phyloP scores from a whole-genome alignment of 2,113 vertebrate species.

The Rhineura floridana region DNA sequence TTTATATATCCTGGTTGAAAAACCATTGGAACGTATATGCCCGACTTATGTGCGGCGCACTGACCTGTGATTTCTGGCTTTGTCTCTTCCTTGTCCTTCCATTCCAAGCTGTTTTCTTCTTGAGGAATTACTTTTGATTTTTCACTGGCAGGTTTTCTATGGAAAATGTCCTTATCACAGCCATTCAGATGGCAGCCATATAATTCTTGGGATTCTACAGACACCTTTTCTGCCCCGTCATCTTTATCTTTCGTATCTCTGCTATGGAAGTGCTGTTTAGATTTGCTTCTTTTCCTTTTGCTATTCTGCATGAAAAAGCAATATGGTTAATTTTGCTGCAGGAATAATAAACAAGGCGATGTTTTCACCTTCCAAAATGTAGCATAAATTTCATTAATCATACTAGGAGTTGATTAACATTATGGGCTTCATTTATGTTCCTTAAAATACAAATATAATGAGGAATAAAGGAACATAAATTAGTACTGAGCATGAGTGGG shows the following conservation, averaged over 20 bases:
- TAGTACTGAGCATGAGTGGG: background rate
- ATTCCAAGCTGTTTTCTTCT: slow-evolving; percentile 61
- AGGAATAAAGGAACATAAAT: background rate
- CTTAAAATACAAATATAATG: background rate
- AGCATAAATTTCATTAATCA: background rate
- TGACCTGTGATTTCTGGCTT: slow-evolving; percentile 69
- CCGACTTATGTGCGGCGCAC: slow-evolving; percentile 30
- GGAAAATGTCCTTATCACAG: slow-evolving; percentile 67
- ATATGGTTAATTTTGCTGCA: background rate
- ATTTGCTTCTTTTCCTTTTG: slow-evolving; percentile 82
- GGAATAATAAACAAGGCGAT: background rate
- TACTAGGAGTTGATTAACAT: background rate
- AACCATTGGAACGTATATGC: background rate
- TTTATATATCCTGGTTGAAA: background rate
- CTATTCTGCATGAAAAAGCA: slow-evolving; percentile 71
- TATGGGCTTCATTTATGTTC: background rate
- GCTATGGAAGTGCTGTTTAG: slow-evolving; percentile 76
- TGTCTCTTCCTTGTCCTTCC: slow-evolving; percentile 23
- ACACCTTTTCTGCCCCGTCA: slow-evolving; percentile 54
- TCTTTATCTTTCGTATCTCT: slow-evolving; percentile 74
- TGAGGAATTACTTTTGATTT: slow-evolving; percentile 53
- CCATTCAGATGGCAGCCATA: slow-evolving; percentile 50
- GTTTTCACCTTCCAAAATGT: slow-evolving; percentile 4
- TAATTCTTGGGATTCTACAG: slow-evolving; percentile 49
- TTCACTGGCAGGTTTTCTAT: slow-evolving; percentile 56